These are phyloP conservation scores for Silurus aristotelis DNA, from an alignment of 2,797 vertebrate genomes.

Conservation along the genomic window DNA sequence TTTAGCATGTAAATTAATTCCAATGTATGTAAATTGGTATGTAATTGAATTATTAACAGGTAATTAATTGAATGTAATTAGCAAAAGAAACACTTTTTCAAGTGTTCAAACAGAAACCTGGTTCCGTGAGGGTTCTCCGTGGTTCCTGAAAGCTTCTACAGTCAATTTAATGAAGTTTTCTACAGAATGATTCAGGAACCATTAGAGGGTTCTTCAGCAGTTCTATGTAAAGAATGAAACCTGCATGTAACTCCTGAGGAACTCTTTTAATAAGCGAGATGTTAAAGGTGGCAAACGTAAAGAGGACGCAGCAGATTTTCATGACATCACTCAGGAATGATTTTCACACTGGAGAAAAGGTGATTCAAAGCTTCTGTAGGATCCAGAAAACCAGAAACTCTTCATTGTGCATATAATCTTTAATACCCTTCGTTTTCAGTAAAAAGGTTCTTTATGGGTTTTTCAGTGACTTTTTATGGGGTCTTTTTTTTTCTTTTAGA, in stretches of 20 bases:
- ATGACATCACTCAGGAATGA: not conserved
- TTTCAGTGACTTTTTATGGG: no score
- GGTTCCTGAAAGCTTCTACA: not conserved
- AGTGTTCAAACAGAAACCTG: no score
- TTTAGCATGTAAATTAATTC: slow-evolving; percentile 12
- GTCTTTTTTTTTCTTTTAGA: no score
- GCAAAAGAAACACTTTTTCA: no score
- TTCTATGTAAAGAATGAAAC: not conserved
- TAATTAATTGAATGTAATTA: no score
- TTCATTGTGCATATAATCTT: not conserved
- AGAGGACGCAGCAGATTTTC: no score
- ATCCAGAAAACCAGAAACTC: not conserved
- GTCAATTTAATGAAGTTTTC: not conserved
- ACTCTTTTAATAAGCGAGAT: not conserved
- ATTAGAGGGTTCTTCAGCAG: not conserved
- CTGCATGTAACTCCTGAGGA: not conserved
- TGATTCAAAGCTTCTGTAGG: not conserved
- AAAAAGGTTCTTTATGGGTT: no score
- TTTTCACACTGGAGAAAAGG: not conserved
- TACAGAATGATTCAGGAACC: not conserved
- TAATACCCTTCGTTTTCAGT: not conserved
- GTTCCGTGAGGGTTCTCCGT: not conserved
- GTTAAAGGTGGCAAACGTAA: not conserved
- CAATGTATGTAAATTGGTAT: not conserved
- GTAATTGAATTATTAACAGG: no score